Evolutionary conservation across 1,140 invertebrate species (phyloP), one percentile per base, ranked within the genome.

Genomic region (Choristoneura fumiferana): DNA sequence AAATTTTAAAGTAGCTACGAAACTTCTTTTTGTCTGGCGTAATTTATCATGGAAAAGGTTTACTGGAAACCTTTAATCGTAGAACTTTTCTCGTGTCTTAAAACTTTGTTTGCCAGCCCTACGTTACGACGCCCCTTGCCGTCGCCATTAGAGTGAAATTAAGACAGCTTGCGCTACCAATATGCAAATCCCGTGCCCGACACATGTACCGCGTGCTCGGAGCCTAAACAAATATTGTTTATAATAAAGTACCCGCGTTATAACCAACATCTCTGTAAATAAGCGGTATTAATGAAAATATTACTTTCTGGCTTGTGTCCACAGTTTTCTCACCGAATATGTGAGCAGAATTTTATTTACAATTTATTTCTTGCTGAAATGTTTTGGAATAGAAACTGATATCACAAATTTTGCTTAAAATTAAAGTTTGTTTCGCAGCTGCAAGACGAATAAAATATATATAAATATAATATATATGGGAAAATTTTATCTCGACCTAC

Each of bases 131-230:
- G 33, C 56, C 60, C 22, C 43, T 49, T 22, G 13, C 52, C 52
- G 52, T 35, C 52, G 35, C 52, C 55, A 63, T 71, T 71, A 67
- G 59, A 43, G 39, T 61, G 43, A 71, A 76, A 73, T 76, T 73
- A 76, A 76, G 73, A 73, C 73, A 71, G 69, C 65, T 72, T 69
- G 65, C 58, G 60, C 62, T 62, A 52, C 66, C 60, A 64, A 69
- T 73, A 76, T 76, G 73, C 73, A 76, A 76, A 76, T 76, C 38
- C 54, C 13, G 13, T 43, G 37, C 55, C 55, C 38, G 40, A 54
- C 54, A 59, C 37, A 52, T 54, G 55, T 59, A 54, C 60, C 57
- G n/a, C 29, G 49, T 33, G 52, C 14, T 54, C 29, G 58, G 38
- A 54, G 54, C 64, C 58, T 69, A 65, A 65, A 73, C 67, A 73